A percentile compares a stretch with the other conserved stretches of the same genome.
Conservation (phyloP, 2,888 invertebrate species). For the Micropterix aruncella region DNA sequence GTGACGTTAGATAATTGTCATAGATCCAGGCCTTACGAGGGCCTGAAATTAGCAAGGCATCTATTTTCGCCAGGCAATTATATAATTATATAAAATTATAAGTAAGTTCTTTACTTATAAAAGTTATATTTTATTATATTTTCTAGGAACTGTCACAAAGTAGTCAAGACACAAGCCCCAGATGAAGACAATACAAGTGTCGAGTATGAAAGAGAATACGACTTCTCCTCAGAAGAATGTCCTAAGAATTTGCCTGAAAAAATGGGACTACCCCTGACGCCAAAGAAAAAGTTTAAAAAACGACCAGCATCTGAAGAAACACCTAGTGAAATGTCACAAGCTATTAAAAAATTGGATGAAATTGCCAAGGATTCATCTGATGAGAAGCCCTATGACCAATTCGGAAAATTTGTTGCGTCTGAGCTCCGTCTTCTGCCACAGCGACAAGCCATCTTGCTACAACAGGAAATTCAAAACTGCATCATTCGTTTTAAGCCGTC, state of each 20-base stretch:
- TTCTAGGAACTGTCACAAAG: constrained; percentile 9
- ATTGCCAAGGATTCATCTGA: constrained; percentile 9
- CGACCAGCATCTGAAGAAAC: constrained; percentile 7
- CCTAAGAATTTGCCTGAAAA: constrained; percentile 7
- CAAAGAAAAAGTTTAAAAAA: constrained; percentile 9
- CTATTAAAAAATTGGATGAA: constrained; percentile 10
- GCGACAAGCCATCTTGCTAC: constrained; percentile 12
- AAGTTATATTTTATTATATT: no score
- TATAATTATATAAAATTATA: no score
- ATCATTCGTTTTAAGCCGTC: no score
- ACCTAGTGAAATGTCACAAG: constrained; percentile 9
- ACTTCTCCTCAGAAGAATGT: constrained; percentile 6
- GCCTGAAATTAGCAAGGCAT: no score
- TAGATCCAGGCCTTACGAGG: no score
- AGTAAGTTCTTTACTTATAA: no score
- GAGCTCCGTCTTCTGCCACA: constrained; percentile 11
- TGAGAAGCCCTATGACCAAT: constrained; percentile 12
- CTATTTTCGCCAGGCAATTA: no score
- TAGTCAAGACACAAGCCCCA: constrained; percentile 8
- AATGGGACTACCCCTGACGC: constrained; percentile 9
- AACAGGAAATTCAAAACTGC: no score
- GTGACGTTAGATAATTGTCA: no score
- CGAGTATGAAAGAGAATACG: constrained; percentile 4
- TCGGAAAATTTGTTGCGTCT: constrained; percentile 13
- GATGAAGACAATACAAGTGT: constrained; percentile 7